A percentile compares a stretch with the other conserved stretches of the same genome.
phyloP scores from a whole-genome alignment of 2,888 invertebrate genomes.

The Alentia gelatinosa region DNA sequence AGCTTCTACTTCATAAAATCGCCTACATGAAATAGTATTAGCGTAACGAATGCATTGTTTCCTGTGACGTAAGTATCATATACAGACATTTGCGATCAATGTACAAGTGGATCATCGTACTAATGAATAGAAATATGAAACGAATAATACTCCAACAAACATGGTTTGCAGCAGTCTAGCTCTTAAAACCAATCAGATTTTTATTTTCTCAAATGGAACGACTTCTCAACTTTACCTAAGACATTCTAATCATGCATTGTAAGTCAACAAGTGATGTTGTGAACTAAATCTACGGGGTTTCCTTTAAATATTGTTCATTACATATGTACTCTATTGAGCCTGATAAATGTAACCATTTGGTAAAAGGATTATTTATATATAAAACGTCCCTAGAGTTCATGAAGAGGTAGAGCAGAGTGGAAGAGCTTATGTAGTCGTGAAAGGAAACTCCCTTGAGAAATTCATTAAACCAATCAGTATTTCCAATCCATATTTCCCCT shows the following conservation, averaged over 20 bases:
- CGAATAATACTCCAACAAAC: not conserved
- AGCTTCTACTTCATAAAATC: not conserved
- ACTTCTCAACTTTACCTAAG: not conserved
- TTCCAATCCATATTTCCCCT: not conserved
- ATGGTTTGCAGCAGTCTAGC: not conserved
- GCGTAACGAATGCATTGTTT: not conserved
- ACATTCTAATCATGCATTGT: not conserved
- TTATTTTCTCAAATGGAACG: not conserved
- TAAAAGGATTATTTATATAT: constrained; percentile 24
- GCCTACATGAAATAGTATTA: not conserved
- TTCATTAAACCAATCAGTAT: constrained; percentile 18
- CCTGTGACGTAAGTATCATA: not conserved
- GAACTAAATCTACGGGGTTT: constrained; percentile 38
- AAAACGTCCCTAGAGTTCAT: not conserved
- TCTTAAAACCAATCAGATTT: not conserved
- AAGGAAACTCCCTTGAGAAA: not conserved
- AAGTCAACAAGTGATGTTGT: constrained; percentile 47
- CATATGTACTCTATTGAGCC: not conserved
- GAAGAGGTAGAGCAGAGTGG: not conserved
- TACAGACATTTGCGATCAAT: not conserved
- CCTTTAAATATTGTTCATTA: constrained; percentile 10
- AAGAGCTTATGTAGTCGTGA: not conserved
- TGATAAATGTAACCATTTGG: not conserved
- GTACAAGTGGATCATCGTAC: not conserved
- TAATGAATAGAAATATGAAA: not conserved